A percentile compares a stretch with the other conserved stretches of the same genome.
phyloP scores from a whole-genome alignment of 2,888 invertebrate genomes.

The Chironomus tentans region DNA sequence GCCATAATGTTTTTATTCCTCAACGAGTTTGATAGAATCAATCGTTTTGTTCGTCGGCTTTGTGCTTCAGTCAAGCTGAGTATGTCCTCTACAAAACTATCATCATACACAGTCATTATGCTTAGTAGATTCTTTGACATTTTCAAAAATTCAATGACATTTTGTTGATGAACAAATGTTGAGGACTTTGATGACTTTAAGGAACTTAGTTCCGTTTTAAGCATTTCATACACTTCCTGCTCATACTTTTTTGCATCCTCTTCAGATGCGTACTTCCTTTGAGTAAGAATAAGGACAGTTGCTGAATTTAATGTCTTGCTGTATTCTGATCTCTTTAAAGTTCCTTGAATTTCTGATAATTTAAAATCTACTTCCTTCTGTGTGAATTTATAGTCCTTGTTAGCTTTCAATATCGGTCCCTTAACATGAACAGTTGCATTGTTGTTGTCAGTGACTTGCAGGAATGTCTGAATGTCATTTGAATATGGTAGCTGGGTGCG shows the following conservation, averaged over 20 bases:
- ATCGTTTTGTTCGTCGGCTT: not conserved
- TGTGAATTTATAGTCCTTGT: not conserved
- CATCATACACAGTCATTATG: not conserved
- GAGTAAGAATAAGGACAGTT: not conserved
- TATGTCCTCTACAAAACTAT: conserved; percentile 1
- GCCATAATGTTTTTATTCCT: not conserved
- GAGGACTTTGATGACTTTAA: not conserved
- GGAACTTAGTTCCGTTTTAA: not conserved
- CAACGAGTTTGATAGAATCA: not conserved
- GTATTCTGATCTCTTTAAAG: not conserved
- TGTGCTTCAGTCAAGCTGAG: not conserved
- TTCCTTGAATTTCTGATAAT: not conserved
- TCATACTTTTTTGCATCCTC: not conserved
- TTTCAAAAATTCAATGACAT: conserved; percentile 14
- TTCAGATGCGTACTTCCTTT: not conserved
- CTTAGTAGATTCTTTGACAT: not conserved
- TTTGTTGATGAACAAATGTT: not conserved
- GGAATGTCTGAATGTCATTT: conserved; percentile 3
- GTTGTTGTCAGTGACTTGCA: conserved; percentile 11
- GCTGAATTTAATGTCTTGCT: not conserved
- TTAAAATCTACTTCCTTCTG: not conserved
- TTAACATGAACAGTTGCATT: not conserved
- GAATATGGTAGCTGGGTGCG: conserved; percentile 8
- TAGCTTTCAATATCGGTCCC: not conserved
- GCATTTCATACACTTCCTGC: not conserved